phyloP scores from a whole-genome alignment of 2,888 invertebrate species.

The Alloplasta piceator region DNA sequence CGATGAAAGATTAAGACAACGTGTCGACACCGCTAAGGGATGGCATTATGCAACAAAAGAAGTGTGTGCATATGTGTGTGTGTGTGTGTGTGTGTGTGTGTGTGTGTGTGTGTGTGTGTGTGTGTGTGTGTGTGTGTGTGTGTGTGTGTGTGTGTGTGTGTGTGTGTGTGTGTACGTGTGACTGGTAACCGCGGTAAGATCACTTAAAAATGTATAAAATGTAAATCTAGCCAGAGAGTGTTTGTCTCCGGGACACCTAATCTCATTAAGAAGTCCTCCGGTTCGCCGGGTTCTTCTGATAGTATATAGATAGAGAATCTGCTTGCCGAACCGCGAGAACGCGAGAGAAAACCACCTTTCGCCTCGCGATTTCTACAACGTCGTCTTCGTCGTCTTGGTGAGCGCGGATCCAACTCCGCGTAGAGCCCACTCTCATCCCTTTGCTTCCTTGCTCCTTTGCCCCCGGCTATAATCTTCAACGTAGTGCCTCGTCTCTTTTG shows the following conservation, averaged over 20 bases:
- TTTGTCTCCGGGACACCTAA: conserved; percentile 80
- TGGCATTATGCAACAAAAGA: conserved; percentile 28
- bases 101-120: not conserved
- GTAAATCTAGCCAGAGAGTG: conserved; percentile 82
- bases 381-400: conserved; percentile 36
- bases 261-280: conserved; percentile 83
- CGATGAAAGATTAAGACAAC: conserved; percentile 64
- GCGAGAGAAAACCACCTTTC: conserved; percentile 44
- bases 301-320: not conserved
- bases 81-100: conserved; percentile 17
- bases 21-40: not conserved
- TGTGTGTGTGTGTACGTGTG: conserved; percentile 17
- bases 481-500: conserved; percentile 72
- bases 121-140: conserved; percentile 4
- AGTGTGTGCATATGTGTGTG: not conserved
- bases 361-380: conserved; percentile 4
- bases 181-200: conserved; percentile 66
- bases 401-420: conserved; percentile 61
- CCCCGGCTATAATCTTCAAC: conserved; percentile 77
- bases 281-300: conserved; percentile 51
- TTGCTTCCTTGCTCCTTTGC: conserved; percentile 37
- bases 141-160: not conserved
- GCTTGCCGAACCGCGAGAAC: conserved; percentile 39
- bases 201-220: conserved; percentile 83
- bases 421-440: conserved; percentile 28